Base-by-base conservation (phyloP, 2,888 invertebrate species). In the Leucoptera coffeella region DNA sequence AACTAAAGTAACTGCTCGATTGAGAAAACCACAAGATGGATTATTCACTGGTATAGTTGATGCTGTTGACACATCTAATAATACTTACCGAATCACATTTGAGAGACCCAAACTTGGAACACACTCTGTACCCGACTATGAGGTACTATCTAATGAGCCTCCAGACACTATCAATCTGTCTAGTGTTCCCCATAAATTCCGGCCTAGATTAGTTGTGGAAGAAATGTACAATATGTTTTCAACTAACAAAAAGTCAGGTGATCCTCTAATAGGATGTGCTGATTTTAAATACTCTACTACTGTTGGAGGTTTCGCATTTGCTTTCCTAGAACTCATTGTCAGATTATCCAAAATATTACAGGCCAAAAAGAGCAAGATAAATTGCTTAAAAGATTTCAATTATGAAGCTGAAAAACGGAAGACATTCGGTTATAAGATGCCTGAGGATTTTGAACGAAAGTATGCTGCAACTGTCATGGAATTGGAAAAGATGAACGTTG, bases 111-210 rank as follows among this genome's bases (percentile, higher is more conserved):
- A 92, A 23, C 72, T 96, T 21, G 95, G 95, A 1, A 94, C 94
- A 4, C 92, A 95, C 59, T 92, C 94, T 28, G 89, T 96, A 33
- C 93, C 93, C 12, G 96, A 97, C 62, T 93, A 85, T 65, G 96
- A 96, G 77, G 95, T 96, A 34, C 72, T 94, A 52, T 91, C 92
- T 2, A 91, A 91, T 54, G 93, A 93, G 41, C 81, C 85, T 22
- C 86, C 89, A 22, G 95, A 95, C 49, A 93, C 92, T 13, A 82
- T 95, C 42, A 84, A 88, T 26, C 71, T 94, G 21, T 80, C 85
- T 20, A 86, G 85, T 34, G 85, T 93, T 45, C 80, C 85, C 14
- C 84, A 85, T 42, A 85, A 85, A 43, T 85, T 85, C 41, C 76
- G 87, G 33, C 84, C 86, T 3, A 73, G 82, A 26, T 78, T 77